Evolutionary conservation across 2,888 invertebrate species (phyloP).

Genomic region (Arge pagana): DNA sequence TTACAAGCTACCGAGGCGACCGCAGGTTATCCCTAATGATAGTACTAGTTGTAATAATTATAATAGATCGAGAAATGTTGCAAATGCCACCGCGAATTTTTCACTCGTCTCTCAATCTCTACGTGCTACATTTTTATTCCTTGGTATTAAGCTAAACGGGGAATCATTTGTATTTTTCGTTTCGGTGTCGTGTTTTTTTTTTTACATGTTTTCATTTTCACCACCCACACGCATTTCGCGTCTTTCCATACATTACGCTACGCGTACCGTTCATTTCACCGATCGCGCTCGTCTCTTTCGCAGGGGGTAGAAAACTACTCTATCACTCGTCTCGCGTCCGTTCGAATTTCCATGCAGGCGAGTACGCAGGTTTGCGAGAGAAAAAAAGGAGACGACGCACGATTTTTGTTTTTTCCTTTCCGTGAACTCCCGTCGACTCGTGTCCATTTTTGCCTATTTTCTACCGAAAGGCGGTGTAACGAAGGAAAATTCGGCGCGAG

Average conservation of each 20-base stretch:
- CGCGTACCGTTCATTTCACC: no score
- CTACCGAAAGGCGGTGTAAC: no score
- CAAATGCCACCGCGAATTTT: slow-evolving; percentile 7
- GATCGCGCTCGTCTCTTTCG: slow-evolving; percentile 4
- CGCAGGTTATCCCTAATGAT: slow-evolving; percentile 4
- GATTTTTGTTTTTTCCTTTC: neutral
- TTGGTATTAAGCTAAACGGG: slow-evolving; percentile 1
- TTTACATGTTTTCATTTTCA: neutral
- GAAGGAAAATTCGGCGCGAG: no score
- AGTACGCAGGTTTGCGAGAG: no score
- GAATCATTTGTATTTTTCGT: neutral
- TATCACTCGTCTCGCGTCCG: slow-evolving; percentile 1
- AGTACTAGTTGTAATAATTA: neutral
- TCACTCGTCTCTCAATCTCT: neutral
- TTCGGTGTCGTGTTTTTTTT: neutral
- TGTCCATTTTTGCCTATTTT: no score
- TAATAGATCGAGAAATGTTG: slow-evolving; percentile 1
- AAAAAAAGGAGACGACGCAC: slow-evolving; percentile 8
- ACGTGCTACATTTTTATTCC: neutral
- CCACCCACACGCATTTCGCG: no score
- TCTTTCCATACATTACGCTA: no score
- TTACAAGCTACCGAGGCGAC: slow-evolving; percentile 12
- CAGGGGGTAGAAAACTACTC: slow-evolving; percentile 19
- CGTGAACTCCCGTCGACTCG: no score
- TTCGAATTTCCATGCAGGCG: neutral